A percentile compares a stretch with the other conserved stretches of the same genome.
These are phyloP conservation scores for Anagyrus pseudococci DNA, from an alignment of 2,888 invertebrate species.

Conservation along the genomic window DNA sequence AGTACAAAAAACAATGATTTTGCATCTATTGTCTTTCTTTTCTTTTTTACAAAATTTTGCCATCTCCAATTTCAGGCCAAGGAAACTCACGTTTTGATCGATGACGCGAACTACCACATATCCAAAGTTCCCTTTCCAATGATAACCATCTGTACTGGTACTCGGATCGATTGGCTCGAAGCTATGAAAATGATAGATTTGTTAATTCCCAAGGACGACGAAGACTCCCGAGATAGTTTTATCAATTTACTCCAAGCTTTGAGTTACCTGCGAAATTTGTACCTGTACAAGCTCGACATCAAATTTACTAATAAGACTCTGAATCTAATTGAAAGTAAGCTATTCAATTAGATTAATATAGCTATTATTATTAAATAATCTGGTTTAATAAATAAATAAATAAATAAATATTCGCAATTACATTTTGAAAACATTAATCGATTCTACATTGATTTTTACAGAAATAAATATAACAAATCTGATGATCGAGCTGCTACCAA, in stretches of 20 bases:
- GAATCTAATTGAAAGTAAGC: conserved; percentile 2
- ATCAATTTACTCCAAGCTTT: conserved; percentile 3
- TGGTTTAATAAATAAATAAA: no score
- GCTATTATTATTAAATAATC: background rate
- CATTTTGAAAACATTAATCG: background rate
- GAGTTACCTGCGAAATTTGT: background rate
- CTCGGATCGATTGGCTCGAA: conserved; percentile 48
- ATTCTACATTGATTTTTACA: background rate
- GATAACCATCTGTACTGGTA: conserved; percentile 50
- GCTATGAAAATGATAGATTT: conserved; percentile 33
- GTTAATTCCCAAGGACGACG: conserved; percentile 16
- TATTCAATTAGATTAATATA: background rate
- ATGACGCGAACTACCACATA: conserved; percentile 46
- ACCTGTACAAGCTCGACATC: background rate
- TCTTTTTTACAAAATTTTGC: background rate
- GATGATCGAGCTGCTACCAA: conserved; percentile 4
- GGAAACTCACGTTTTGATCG: conserved; percentile 47
- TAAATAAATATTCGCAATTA: no score
- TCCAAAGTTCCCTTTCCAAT: conserved; percentile 51
- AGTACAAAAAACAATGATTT: conserved; percentile 7
- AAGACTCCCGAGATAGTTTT: background rate
- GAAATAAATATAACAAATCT: conserved; percentile 16
- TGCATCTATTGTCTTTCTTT: background rate
- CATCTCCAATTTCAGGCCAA: conserved; percentile 29
- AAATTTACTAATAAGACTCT: background rate